Evolutionary conservation across 2,113 vertebrate genomes (phyloP), one percentile per base, ranked within the genome.

Genomic region (Saguinus midas): DNA sequence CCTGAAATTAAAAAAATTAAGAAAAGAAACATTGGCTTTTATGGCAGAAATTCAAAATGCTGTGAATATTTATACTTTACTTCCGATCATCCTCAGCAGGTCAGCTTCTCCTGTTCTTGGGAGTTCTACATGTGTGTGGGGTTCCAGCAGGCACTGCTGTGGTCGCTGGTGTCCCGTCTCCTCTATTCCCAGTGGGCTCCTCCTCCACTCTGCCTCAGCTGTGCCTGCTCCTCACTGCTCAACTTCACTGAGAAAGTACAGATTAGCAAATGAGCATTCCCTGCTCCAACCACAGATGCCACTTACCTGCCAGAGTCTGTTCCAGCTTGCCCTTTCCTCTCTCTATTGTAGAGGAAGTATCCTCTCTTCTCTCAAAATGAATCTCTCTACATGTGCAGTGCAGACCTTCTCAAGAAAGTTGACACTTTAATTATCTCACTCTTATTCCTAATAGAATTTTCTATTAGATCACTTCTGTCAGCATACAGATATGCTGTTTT

Each of bases 21-120:
- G 10, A 48, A 57, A 92, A 82, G 27, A 64, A 29, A 92, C 78
- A 35, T 61, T 87, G 35, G 75, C 87, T 84, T 79, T 76, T 81
- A 16, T 70, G 43, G 50, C 80, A 45, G 85, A 70, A 90, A 78
- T 40, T 86, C 29, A 4, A 27, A n/a, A 37, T 61, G 48, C 11
- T 55, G 1, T 70, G 64, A 87, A 17, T 85, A 12, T 87, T 89
- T 40, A 17, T 5, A 6, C n/a, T 21, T 35, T 35, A 23, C 17
- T 93, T 78, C 8, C 17, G 5, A 1, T 72, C 52, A 14, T 82
- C 37, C 52, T 85, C 1, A 5, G 6, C 16, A 23, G 61, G 55
- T 72, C 50, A 57, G 8, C 37, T n/a, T 82, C 55, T 50, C 32
- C 48, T 35, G 25, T 50, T 18, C 50, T 73, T 48, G 2, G n/a